Evolutionary conservation across 2,797 vertebrate genomes (phyloP).

Genomic region (Esox lucius): DNA sequence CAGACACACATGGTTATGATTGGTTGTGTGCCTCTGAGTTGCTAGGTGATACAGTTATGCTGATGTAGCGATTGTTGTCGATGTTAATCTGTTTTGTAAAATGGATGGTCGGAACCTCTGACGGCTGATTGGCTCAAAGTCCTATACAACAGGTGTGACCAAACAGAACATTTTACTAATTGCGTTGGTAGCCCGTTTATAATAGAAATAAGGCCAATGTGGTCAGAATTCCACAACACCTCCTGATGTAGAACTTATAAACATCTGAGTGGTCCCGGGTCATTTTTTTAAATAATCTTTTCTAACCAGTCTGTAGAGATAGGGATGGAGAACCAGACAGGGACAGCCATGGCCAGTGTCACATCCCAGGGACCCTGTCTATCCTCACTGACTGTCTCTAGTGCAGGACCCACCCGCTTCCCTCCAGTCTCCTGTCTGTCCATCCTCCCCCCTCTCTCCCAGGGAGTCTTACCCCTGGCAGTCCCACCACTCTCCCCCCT

Average conservation of each 20-base stretch:
- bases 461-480: neutral
- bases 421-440: neutral
- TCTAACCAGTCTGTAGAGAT: neutral
- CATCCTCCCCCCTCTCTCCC: neutral
- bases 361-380: neutral
- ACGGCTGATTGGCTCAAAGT: too few relatives aligned
- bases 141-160: too few relatives aligned
- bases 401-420: neutral
- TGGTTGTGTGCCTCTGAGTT: neutral
- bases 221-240: too few relatives aligned
- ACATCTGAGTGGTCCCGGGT: neutral
- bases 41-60: neutral
- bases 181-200: too few relatives aligned
- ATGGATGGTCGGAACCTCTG: too few relatives aligned
- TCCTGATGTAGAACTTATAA: neutral
- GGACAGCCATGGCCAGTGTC: neutral
- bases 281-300: neutral
- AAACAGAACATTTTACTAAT: too few relatives aligned
- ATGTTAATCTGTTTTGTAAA: neutral
- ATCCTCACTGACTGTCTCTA: neutral
- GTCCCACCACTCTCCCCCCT: neutral
- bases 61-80: neutral
- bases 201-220: too few relatives aligned
- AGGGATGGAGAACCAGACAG: constrained; percentile 3
- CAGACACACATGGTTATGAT: neutral